Conservation (phyloP, 2,113 vertebrate species). For the Phaethon lepturus region DNA sequence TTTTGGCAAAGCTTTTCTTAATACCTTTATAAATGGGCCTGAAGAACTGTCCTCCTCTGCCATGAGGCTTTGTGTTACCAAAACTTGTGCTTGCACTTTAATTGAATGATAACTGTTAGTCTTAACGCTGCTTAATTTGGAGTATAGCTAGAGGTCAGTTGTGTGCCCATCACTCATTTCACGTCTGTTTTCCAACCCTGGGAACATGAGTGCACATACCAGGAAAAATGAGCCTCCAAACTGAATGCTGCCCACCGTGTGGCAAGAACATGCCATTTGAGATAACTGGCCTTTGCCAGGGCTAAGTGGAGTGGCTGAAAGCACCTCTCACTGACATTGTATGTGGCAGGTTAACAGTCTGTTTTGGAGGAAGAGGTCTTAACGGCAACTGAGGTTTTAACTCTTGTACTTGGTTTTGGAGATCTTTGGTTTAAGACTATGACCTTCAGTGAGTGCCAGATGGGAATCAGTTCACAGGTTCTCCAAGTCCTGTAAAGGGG, state of each 20-base stretch:
- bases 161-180: not conserved
- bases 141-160: not conserved
- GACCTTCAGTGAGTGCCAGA: not conserved
- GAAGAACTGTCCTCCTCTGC: not conserved
- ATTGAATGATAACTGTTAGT: not conserved
- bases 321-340: not conserved
- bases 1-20: constrained; percentile 2
- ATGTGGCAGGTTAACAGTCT: not conserved
- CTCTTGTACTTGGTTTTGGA: not conserved
- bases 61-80: not conserved
- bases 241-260: accelerated
- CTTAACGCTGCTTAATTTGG: not conserved
- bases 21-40: not conserved
- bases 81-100: not conserved
- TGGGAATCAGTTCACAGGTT: not conserved
- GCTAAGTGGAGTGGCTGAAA: not conserved
- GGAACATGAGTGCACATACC: not conserved
- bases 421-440: not conserved
- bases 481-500: not conserved
- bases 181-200: not conserved
- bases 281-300: not conserved
- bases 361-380: not conserved
- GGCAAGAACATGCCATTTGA: not conserved
- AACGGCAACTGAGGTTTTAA: not conserved
- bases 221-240: not conserved